Conservation (phyloP, 1,140 invertebrate species). For the Dendrolimus kikuchii region DNA sequence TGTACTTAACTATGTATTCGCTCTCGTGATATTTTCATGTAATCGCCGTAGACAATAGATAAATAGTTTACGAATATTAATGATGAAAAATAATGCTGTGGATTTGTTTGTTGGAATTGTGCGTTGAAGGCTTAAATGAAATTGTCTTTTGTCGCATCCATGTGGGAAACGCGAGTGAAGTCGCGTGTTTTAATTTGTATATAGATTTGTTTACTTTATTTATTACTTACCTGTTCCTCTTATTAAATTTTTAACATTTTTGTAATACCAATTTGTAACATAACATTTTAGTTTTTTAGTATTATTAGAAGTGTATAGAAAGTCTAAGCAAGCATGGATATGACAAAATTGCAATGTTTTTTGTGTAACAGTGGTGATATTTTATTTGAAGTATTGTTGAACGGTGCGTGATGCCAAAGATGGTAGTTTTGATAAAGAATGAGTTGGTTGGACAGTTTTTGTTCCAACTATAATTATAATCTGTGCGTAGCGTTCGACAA, state of each 20-base stretch:
- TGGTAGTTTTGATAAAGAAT: constrained; percentile 11
- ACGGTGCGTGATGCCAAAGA: constrained; percentile 14
- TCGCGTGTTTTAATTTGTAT: constrained; percentile 29
- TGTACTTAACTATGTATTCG: constrained; percentile 51
- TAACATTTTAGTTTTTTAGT: constrained; percentile 19
- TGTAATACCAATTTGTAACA: constrained; percentile 21
- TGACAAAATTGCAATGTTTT: constrained; percentile 30
- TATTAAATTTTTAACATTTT: constrained; percentile 26
- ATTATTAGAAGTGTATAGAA: constrained; percentile 15
- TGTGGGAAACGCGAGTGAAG: constrained; percentile 17
- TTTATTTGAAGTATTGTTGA: constrained; percentile 31
- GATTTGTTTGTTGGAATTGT: constrained; percentile 61
- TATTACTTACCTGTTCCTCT: constrained; percentile 31
- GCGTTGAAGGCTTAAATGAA: constrained; percentile 4
- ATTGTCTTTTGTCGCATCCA: constrained; percentile 37
- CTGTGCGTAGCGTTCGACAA: constrained; percentile 11
- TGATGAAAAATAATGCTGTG: neutral
- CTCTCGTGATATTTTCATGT: constrained; percentile 64
- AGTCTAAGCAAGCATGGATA: constrained; percentile 28
- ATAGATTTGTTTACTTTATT: constrained; percentile 45
- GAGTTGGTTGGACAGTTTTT: constrained; percentile 2
- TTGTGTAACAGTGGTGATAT: constrained; percentile 44
- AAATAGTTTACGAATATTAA: neutral
- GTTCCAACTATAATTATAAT: constrained; percentile 4
- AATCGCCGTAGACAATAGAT: constrained; percentile 34